Conservation (phyloP, 1,140 invertebrate genomes). For the Drosophila parabipectinata region DNA sequence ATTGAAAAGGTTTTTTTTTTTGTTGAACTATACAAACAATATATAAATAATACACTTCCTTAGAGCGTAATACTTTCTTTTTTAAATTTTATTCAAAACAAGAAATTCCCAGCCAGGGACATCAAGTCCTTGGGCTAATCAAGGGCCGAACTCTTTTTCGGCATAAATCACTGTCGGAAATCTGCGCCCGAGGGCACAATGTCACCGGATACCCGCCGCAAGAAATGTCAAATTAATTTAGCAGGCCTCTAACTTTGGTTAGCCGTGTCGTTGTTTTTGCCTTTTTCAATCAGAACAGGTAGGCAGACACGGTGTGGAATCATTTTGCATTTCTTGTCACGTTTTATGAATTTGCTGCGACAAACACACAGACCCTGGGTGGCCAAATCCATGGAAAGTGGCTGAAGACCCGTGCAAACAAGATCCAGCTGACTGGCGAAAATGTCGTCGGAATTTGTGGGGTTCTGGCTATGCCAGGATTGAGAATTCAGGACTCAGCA, state of each 20-base stretch:
- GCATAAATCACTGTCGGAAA: slow-evolving; percentile 68
- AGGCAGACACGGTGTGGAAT: slow-evolving; percentile 24
- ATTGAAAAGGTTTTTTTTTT: not conserved
- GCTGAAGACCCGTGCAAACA: slow-evolving; percentile 29
- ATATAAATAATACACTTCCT: too few species aligned
- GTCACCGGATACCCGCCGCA: slow-evolving; percentile 53
- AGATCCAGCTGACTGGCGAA: slow-evolving; percentile 68
- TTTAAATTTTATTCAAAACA: slow-evolving; percentile 10
- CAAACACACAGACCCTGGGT: slow-evolving; percentile 44
- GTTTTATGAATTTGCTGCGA: slow-evolving; percentile 76
- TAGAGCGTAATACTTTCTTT: too few species aligned
- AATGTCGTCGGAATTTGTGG: slow-evolving; percentile 45
- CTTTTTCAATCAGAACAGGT: slow-evolving; percentile 75
- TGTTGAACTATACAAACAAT: too few species aligned
- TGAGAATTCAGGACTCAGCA: slow-evolving; percentile 1
- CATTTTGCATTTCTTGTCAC: slow-evolving; percentile 72
- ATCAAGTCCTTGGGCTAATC: slow-evolving; percentile 20
- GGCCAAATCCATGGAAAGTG: slow-evolving; percentile 22
- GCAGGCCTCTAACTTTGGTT: slow-evolving; percentile 51
- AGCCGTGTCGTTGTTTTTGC: slow-evolving; percentile 36
- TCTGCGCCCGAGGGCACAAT: slow-evolving; percentile 20
- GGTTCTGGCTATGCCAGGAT: not conserved
- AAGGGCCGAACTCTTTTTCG: slow-evolving; percentile 58
- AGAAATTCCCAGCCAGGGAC: slow-evolving; percentile 10
- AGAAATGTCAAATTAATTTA: slow-evolving; percentile 81